These are phyloP conservation scores for Ethmia dodecea DNA, from an alignment of 2,888 invertebrate genomes.

Conservation along the genomic window DNA sequence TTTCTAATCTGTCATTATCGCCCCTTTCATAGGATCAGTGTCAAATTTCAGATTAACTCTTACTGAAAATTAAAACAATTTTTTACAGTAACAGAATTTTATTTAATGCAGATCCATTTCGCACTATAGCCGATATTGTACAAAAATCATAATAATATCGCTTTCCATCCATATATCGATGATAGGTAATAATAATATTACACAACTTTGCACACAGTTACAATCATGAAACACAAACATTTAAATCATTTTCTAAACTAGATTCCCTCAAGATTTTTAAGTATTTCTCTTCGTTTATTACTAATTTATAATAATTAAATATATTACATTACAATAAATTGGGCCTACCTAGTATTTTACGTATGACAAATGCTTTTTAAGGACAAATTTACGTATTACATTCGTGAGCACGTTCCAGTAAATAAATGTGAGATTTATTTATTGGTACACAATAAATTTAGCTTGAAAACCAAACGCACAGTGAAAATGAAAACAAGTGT, in stretches of 20 bases:
- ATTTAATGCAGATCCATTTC: conserved; percentile 74
- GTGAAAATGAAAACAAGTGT: conserved; percentile 52
- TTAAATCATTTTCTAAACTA: conserved; percentile 64
- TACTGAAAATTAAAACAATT: too few species aligned
- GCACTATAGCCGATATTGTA: conserved; percentile 75
- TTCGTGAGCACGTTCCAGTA: conserved; percentile 63
- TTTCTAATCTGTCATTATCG: too few species aligned
- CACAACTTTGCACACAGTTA: conserved; percentile 70
- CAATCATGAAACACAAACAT: conserved; percentile 74
- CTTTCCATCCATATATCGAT: conserved; percentile 53
- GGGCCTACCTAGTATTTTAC: conserved; percentile 73
- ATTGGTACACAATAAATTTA: conserved; percentile 40
- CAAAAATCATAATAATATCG: conserved; percentile 74
- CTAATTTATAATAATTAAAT: conserved; percentile 60
- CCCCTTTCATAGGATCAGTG: too few species aligned
- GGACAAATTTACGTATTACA: conserved; percentile 65
- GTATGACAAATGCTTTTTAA: conserved; percentile 71
- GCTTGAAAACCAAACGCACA: conserved; percentile 33
- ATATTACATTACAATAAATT: conserved; percentile 73
- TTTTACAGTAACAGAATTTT: conserved; percentile 76
- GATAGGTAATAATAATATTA: conserved; percentile 64
- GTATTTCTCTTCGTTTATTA: conserved; percentile 63
- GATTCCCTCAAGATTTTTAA: conserved; percentile 63
- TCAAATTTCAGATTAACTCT: too few species aligned
- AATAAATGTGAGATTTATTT: conserved; percentile 54